Conservation (phyloP, 2,888 invertebrate genomes). For the Saturnia pavonia region DNA sequence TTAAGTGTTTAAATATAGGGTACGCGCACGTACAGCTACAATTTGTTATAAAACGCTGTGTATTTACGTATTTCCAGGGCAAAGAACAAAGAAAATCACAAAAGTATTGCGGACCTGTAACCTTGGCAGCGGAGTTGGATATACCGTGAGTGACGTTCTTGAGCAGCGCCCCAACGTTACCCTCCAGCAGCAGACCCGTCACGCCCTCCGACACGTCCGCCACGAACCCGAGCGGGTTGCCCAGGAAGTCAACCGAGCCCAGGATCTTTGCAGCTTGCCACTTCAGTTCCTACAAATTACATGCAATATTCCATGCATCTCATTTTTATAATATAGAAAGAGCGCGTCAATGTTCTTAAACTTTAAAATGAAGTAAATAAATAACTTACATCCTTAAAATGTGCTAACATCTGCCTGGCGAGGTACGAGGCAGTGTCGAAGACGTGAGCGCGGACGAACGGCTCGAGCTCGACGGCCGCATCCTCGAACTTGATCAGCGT, state of each 20-base stretch:
- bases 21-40: too few relatives aligned
- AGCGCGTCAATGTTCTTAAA: too few relatives aligned
- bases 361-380: too few relatives aligned
- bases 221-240: conserved; percentile 97
- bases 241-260: conserved; percentile 98
- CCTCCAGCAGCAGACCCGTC: conserved; percentile 94
- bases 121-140: conserved; percentile 98
- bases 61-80: not conserved
- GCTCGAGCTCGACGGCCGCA: conserved; percentile 95
- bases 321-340: too few relatives aligned
- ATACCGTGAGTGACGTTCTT: conserved; percentile 98
- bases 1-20: too few relatives aligned
- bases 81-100: not conserved
- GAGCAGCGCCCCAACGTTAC: conserved; percentile 94
- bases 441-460: conserved; percentile 92
- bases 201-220: conserved; percentile 98
- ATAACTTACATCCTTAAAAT: conserved; percentile 88
- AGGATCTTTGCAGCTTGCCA: conserved; percentile 98
- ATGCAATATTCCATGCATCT: not conserved
- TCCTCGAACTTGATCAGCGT: conserved; percentile 98
- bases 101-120: conserved; percentile 79
- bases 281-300: conserved; percentile 87
- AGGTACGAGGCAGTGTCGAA: conserved; percentile 96
- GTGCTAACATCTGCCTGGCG: conserved; percentile 89
- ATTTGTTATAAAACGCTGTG: not conserved